Percentiles rank a stretch among this genome's conserved stretches.
phyloP scores from a whole-genome alignment of 92 coral and sea anemone genomes.

The Paragorgia papillata region DNA sequence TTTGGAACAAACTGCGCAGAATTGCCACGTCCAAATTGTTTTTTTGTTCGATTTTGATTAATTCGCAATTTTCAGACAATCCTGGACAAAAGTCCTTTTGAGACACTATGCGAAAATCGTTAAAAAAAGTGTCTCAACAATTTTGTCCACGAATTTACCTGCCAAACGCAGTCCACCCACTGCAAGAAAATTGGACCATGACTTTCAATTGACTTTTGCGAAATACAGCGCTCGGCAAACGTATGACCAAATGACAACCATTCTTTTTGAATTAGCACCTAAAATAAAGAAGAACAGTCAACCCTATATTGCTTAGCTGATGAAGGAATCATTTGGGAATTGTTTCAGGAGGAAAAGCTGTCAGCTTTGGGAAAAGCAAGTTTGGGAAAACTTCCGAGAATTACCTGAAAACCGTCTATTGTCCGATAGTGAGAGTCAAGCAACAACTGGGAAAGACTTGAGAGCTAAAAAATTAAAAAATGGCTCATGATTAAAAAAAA shows the following conservation, averaged over 20 bases:
- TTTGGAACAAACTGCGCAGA: no score
- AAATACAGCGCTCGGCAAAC: conserved; percentile 74
- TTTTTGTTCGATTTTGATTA: no score
- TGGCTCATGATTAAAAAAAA: not conserved
- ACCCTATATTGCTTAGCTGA: no score
- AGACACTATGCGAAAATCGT: no score
- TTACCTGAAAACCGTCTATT: conserved; percentile 93
- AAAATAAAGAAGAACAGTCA: not conserved
- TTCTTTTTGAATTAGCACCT: conserved; percentile 94
- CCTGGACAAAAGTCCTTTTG: no score
- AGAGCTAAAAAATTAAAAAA: conserved; percentile 59
- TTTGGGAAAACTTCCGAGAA: no score
- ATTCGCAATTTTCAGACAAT: no score
- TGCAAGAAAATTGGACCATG: conserved; percentile 92
- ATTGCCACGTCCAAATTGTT: no score
- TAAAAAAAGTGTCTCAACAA: no score
- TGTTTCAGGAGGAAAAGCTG: no score
- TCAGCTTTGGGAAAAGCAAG: no score
- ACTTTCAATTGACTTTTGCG: conserved; percentile 65
- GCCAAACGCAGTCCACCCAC: conserved; percentile 99
- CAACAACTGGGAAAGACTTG: conserved; percentile 86
- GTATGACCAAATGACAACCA: conserved; percentile 93
- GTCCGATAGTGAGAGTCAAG: conserved; percentile 94
- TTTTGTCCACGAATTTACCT: conserved; percentile 51
- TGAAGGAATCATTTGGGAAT: no score